Percentiles rank a stretch among this genome's conserved stretches.
These are phyloP conservation scores for Rhagoletis pomonella DNA, from an alignment of 1,140 invertebrate genomes.

Conservation along the genomic window DNA sequence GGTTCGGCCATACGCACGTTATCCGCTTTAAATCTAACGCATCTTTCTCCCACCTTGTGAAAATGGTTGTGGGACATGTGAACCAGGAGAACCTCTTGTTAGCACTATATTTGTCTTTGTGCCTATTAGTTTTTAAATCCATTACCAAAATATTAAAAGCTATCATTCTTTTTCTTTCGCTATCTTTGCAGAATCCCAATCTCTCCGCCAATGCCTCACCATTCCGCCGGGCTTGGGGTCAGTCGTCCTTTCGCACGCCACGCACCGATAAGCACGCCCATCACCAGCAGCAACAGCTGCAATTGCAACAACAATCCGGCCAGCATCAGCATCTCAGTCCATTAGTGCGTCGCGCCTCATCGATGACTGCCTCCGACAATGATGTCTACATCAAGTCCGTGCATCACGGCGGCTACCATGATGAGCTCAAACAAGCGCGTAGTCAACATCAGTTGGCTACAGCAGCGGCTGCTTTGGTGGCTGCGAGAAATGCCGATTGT, in stretches of 20 bases:
- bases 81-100: too few species aligned
- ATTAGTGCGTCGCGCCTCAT: constrained; percentile 68
- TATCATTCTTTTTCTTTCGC: not conserved
- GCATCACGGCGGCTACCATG: constrained; percentile 55
- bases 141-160: too few species aligned
- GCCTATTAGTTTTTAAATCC: too few species aligned
- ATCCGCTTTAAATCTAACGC: too few species aligned
- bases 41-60: too few species aligned
- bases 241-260: constrained; percentile 74
- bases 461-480: constrained; percentile 14
- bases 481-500: not conserved
- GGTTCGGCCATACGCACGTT: too few species aligned
- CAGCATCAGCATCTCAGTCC: constrained; percentile 59
- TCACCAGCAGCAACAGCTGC: constrained; percentile 1
- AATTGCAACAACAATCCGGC: constrained; percentile 37
- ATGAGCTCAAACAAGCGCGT: constrained; percentile 63
- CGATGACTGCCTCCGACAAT: constrained; percentile 73
- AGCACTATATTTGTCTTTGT: too few species aligned
- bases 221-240: constrained; percentile 77
- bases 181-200: constrained; percentile 64
- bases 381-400: constrained; percentile 73
- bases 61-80: too few species aligned
- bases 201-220: constrained; percentile 77
- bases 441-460: constrained; percentile 51
- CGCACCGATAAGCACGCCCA: constrained; percentile 65